Base-by-base conservation (phyloP, 1,140 invertebrate species). In the Homalodisca vitripennis region DNA sequence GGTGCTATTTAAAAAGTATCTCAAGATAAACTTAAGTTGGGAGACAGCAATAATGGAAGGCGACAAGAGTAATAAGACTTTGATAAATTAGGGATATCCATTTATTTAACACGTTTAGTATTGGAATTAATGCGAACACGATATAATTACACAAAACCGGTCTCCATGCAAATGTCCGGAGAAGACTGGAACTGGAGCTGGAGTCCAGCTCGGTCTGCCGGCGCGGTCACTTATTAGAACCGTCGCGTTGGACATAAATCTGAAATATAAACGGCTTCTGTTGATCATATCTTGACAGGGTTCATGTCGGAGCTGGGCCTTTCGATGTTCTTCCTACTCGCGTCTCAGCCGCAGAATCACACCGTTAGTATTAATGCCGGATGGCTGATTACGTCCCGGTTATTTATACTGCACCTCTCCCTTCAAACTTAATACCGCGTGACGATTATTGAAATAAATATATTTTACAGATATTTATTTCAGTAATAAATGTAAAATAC, bases 211-310 rank as follows among this genome's bases (percentile, higher is more conserved):
- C 34, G 34, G 6, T 10, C 34, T 41, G 34, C 34, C 34, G 6
- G 34, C 34, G 6, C 34, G 34, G 34, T 17, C 34, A 6, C 48
- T 53, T 53, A 27, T 29, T 60, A 29, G 55, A 60, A 13, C 55
- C 48, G 48, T 53, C 55, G 55, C 22, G 24, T 3, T n/a, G 24
- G 27, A 60, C 55, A 60, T 60, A 60, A 60, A 60, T 60, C 55
- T 60, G 55, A 60, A 60, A 60, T 60, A 60, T 60, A 60, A 60
- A 60, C 55, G 55, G 55, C 55, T 60, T 24, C 55, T 60, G 55
- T 22, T 60, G 55, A 60, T 60, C 55, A 24, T 60, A 60, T 60
- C 55, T 13, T 13, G 13, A 24, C 13, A 60, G 55, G 24, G 55
- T n/a, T 3, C 6, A 6, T 29, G 22, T 26, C 26, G 3, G 3